phyloP scores from a whole-genome alignment of 1,140 invertebrate genomes.

The Macrostomum lignano region DNA sequence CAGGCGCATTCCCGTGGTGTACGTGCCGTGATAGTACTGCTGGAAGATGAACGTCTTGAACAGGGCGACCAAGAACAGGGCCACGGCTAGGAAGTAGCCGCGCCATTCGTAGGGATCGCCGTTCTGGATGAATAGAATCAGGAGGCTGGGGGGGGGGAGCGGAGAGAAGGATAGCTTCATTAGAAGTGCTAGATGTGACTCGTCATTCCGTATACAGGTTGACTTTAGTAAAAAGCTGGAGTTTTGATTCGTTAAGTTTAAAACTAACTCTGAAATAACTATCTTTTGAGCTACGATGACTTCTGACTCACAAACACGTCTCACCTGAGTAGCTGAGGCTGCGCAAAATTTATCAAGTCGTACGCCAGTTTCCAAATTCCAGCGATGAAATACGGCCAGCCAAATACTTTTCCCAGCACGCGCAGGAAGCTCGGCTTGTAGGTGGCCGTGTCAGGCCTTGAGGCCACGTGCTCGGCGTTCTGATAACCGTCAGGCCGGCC shows the following conservation, averaged over 20 bases:
- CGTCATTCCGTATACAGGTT: too few relatives aligned
- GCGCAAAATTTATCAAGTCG: constrained; percentile 6
- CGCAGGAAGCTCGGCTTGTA: too few relatives aligned
- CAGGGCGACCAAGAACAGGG: constrained; percentile 45
- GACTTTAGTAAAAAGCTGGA: constrained; percentile 12
- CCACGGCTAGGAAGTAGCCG: constrained; percentile 48
- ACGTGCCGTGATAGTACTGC: constrained; percentile 23
- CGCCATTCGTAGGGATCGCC: constrained; percentile 38
- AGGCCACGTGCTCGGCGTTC: too few relatives aligned
- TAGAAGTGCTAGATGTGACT: too few relatives aligned
- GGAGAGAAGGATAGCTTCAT: too few relatives aligned
- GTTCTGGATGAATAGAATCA: constrained; percentile 25
- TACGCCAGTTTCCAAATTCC: constrained; percentile 7
- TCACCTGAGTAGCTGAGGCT: constrained; percentile 6
- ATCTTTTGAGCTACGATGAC: background rate
- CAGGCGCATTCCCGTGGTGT: constrained; percentile 57
- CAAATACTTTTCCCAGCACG: background rate
- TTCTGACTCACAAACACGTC: background rate
- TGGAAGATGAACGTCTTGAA: constrained; percentile 53
- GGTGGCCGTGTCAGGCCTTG: too few relatives aligned
- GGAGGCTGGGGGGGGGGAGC: too few relatives aligned
- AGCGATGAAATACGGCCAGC: constrained; percentile 4
- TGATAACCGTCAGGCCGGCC: too few relatives aligned
- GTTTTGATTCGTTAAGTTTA: background rate
- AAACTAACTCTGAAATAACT: background rate